Evolutionary conservation across 2,113 vertebrate genomes (phyloP), one percentile per base, ranked within the genome.

Genomic region (Ophthalmolycus amberensis): DNA sequence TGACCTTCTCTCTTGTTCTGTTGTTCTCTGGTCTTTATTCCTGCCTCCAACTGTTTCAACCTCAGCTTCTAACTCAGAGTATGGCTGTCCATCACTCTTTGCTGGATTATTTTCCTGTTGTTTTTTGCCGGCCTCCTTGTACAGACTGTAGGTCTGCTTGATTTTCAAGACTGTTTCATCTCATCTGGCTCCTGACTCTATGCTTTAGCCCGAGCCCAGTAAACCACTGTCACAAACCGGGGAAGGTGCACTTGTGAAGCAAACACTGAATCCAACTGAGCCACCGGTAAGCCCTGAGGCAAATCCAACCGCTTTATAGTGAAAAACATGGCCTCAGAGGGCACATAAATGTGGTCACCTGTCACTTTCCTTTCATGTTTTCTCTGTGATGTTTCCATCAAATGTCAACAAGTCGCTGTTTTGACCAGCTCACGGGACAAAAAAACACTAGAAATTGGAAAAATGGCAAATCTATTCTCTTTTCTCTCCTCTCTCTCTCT

Each of bases 401-500:
- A 82, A 83, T 84, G 66, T 77, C 71, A 67, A 62, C 70, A 40
- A 50, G 50, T 75, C 50, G 32, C 38, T 58, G 6, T 84, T 77
- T 56, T 32, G 58, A 80, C 66, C 52, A 62, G 34, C 7, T 71
- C 7, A 34, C 8, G 14, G 2, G 12, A 59, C 16, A 27, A n/a
- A 40, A 75, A 77, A 69, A 54, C 9, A 59, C 66, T 79, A 64
- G 1, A n/a, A 46, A 52, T 75, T 59, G n/a, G 15, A 56, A 48
- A 77, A 83, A 63, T 67, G 37, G 12, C 66, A 50, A 59, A 44
- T 15, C 63, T 3, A 15, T 22, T 32, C 11, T 67, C 38, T 6
- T 9, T 69, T 38, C 54, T 11, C 15, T 48, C 40, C 50, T n/a
- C n/a, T n/a, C n/a, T n/a, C n/a, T n/a, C n/a, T n/a, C n/a, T n/a